phyloP scores from a whole-genome alignment of 1,140 invertebrate species.

The roundworm (Caenorhabditis elegans) region WBcel235 BX284603.4:6354001-6354500 shows the following conservation, averaged over 20 bases:
- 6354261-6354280: neutral
- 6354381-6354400: constrained; percentile 4
- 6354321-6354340: too few relatives aligned
- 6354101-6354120: neutral
- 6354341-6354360: too few relatives aligned
- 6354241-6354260: neutral
- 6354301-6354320: neutral
- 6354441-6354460: constrained; percentile 39
- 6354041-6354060: too few relatives aligned
- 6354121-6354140: neutral
- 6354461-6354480: constrained; percentile 40
- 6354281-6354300: neutral
- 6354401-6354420: constrained; percentile 32
- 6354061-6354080: neutral
- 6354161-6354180: too few relatives aligned
- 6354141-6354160: too few relatives aligned
- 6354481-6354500: neutral
- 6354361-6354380: too few relatives aligned
- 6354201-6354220: too few relatives aligned
- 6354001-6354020: too few relatives aligned
- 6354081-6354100: neutral
- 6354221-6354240: too few relatives aligned
- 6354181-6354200: too few relatives aligned
- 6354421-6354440: constrained; percentile 33
- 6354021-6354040: too few relatives aligned